These are phyloP conservation scores for Cheilosia scutellata DNA, from an alignment of 2,888 invertebrate genomes.

Conservation along the genomic window DNA sequence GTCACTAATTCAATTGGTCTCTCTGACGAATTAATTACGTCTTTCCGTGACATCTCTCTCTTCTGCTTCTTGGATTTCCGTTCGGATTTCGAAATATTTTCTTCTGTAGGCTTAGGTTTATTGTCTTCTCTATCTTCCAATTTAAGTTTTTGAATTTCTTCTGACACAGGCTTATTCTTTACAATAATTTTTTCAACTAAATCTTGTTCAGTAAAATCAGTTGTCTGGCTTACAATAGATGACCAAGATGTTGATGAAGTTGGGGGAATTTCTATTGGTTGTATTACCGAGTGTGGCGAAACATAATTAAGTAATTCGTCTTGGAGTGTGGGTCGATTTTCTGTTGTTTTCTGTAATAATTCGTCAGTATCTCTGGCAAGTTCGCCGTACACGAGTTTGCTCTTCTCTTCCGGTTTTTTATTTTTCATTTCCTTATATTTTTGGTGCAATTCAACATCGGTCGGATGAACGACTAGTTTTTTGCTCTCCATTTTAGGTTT, in stretches of 20 bases:
- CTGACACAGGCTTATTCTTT: background rate
- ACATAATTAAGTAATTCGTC: background rate
- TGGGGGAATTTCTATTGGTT: background rate
- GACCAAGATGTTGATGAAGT: constrained; percentile 19
- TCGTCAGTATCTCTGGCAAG: background rate
- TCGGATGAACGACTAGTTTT: background rate
- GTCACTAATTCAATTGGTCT: background rate
- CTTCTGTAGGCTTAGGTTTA: background rate
- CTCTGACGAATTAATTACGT: background rate
- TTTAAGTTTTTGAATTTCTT: background rate
- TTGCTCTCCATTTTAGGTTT: constrained; percentile 1
- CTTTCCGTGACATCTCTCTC: background rate
- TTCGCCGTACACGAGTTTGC: background rate
- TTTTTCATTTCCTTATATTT: background rate
- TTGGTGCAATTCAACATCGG: background rate
- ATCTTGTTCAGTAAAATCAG: constrained; percentile 77
- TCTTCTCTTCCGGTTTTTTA: background rate
- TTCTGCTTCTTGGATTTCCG: background rate
- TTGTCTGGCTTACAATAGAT: constrained; percentile 77
- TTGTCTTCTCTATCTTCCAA: background rate
- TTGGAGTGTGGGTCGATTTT: background rate
- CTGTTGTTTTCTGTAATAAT: background rate
- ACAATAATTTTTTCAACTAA: background rate
- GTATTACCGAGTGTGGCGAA: background rate
- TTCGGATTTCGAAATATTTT: background rate